Base-by-base conservation (phyloP, 2,797 vertebrate species). In the Molossus alvarezi region DNA sequence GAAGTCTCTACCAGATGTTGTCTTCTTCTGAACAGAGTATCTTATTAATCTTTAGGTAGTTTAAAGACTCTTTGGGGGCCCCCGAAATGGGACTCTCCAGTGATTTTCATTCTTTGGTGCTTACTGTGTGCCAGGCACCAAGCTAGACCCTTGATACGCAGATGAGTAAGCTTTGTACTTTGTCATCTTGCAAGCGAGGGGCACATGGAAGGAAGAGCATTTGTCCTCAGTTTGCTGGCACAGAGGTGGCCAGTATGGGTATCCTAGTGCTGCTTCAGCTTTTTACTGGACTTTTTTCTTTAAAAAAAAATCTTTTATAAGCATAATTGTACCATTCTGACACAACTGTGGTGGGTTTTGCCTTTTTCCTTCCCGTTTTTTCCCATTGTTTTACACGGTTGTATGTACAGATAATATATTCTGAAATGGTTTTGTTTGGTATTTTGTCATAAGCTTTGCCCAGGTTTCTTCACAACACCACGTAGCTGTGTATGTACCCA, bases 361-460 rank as follows among this genome's bases (percentile, higher is more conserved):
- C 27, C 48, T 84, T 75, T 77, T 79, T 25, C 37, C 58, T 94
- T 87, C 18, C 21, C 20, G 10, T 29, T 37, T 90, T n/a, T 93
- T 60, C 58, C 23, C 5, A 62, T 13, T 48, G 57, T 82, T 95
- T 67, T 79, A 11, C 1, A 14, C 51, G 76, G 17, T 72, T 94
- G 17, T 83, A 14, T 37, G 12, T 90, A 20, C 2, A 6, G 33
- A 33, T 81, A 37, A 79, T 79, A 3, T 88, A n/a, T 84, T 92
- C 64, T 55, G 62, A 62, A 90, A 27, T 33, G 6, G 60, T 75
- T 71, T 94, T 82, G 48, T 82, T 88, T 84, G 60, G 23, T 71
- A 23, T 94, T 93, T 80, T 80, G 60, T 81, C 5, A 2, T 41
- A 60, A 45, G 48, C 48, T 77, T 86, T 41, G 11, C 27, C 51